A percentile compares a stretch with the other conserved stretches of the same genome.
These are phyloP conservation scores for Leptopilina drosophilae DNA, from an alignment of 2,888 invertebrate species.

Conservation along the genomic window DNA sequence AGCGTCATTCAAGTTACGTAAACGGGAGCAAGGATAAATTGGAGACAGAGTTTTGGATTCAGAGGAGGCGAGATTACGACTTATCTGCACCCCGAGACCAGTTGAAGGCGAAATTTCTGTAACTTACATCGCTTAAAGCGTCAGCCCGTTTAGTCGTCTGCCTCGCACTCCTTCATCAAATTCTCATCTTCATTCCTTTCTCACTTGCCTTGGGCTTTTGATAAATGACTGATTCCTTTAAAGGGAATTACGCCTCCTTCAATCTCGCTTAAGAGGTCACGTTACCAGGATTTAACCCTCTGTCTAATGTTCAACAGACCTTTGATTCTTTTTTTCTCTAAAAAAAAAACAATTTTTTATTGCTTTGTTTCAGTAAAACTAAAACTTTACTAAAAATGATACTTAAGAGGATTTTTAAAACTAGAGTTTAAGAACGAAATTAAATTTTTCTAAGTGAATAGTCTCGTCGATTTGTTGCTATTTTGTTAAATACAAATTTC, in stretches of 20 bases:
- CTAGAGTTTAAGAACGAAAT: too few relatives aligned
- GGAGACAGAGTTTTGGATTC: slow-evolving; percentile 36
- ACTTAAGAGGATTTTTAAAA: too few relatives aligned
- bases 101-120: slow-evolving; percentile 62
- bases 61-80: slow-evolving; percentile 63
- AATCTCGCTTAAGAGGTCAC: slow-evolving; percentile 26
- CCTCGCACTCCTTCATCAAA: slow-evolving; percentile 35
- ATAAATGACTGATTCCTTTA: slow-evolving; percentile 46
- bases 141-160: slow-evolving; percentile 59
- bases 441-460: too few relatives aligned
- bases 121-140: slow-evolving; percentile 66
- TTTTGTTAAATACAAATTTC: too few relatives aligned
- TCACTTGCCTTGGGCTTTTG: slow-evolving; percentile 40
- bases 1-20: slow-evolving; percentile 20
- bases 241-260: slow-evolving; percentile 34
- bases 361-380: too few relatives aligned
- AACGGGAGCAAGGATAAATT: not conserved
- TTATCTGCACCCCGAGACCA: slow-evolving; percentile 65
- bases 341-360: not conserved
- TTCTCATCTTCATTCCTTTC: slow-evolving; percentile 37
- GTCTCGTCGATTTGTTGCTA: too few relatives aligned
- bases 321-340: not conserved
- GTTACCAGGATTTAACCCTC: slow-evolving; percentile 5
- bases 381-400: too few relatives aligned
- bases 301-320: not conserved